A percentile compares a stretch with the other conserved stretches of the same genome.
Conservation (phyloP, 1,140 invertebrate species). For the Anastatus disparis region DNA sequence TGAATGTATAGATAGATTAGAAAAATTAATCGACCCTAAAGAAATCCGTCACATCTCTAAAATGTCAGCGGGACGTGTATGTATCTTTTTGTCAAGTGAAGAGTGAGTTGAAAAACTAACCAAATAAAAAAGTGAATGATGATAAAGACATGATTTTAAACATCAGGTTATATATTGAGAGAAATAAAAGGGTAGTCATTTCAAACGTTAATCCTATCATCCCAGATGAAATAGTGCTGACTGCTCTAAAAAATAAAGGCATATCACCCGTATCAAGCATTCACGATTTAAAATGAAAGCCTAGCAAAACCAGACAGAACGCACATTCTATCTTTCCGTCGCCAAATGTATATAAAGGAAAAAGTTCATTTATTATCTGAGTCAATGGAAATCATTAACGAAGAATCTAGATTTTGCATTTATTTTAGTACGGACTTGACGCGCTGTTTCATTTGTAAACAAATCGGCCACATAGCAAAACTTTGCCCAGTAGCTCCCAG, state of each 20-base stretch:
- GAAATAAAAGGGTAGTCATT: conserved; percentile 19
- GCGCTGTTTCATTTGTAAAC: too few relatives aligned
- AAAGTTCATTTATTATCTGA: too few relatives aligned
- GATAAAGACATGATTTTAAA: neutral
- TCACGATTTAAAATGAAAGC: neutral
- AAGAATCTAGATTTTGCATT: too few relatives aligned
- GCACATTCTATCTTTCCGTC: neutral
- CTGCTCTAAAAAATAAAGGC: neutral
- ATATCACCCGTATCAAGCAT: neutral
- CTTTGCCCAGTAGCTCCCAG: too few relatives aligned
- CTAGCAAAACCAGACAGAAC: neutral
- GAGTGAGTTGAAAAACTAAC: neutral
- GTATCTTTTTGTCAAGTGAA: neutral
- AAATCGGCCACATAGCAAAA: too few relatives aligned
- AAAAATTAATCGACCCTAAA: neutral
- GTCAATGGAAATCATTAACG: too few relatives aligned
- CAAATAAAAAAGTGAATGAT: neutral
- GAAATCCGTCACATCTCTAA: neutral
- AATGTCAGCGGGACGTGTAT: neutral
- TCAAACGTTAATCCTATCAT: neutral
- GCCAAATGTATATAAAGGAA: neutral
- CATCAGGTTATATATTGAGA: neutral
- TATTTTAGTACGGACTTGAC: too few relatives aligned
- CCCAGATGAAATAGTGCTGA: neutral
- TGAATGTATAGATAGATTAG: too few relatives aligned